These are phyloP conservation scores for Pollimyrus isidori DNA, from an alignment of 2,113 vertebrate genomes.

Conservation along the genomic window DNA sequence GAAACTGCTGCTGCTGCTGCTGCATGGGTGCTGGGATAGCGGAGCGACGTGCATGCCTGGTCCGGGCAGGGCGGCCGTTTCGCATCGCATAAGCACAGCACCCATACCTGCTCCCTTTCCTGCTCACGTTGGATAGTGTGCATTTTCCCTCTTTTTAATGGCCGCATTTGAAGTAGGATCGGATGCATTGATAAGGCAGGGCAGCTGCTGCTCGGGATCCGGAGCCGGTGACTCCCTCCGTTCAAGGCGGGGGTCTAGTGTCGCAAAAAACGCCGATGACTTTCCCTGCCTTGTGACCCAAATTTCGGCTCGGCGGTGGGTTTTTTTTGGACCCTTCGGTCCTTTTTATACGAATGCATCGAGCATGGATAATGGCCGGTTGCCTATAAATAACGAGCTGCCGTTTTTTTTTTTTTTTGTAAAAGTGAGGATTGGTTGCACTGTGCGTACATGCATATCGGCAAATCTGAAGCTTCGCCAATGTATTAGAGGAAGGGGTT, in stretches of 20 bases:
- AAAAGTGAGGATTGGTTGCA: background rate
- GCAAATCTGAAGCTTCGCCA: background rate
- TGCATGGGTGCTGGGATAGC: background rate
- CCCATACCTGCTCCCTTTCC: background rate
- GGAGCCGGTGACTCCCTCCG: background rate
- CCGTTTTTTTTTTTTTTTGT: background rate
- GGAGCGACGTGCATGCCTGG: background rate
- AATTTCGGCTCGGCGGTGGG: slow-evolving; percentile 19
- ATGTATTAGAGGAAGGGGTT: background rate
- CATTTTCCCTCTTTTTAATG: background rate
- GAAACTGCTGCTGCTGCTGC: background rate
- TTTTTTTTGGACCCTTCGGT: background rate
- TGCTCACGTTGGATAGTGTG: background rate
- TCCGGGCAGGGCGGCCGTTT: background rate
- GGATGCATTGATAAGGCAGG: background rate
- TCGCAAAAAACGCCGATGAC: background rate
- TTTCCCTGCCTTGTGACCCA: slow-evolving; percentile 27
- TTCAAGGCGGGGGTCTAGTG: background rate
- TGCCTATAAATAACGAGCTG: slow-evolving; percentile 3
- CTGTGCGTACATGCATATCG: background rate
- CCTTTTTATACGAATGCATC: background rate
- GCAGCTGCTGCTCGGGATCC: background rate
- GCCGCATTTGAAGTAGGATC: background rate
- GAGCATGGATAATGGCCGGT: background rate
- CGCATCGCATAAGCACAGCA: background rate